Conservation (phyloP, 1,140 invertebrate genomes). For the Parasteatoda tepidariorum region DNA sequence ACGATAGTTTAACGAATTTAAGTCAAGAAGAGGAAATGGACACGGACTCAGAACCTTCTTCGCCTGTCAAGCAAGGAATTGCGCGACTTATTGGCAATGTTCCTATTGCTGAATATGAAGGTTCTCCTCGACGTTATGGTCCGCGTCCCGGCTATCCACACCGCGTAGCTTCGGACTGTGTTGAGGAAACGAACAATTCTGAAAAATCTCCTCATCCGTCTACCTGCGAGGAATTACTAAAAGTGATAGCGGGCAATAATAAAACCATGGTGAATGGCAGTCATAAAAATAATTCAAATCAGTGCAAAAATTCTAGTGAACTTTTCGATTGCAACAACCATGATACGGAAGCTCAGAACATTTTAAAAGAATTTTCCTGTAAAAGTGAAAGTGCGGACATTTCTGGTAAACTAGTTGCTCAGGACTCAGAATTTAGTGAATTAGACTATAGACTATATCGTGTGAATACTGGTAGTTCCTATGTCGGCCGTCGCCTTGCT, state of each 20-base stretch:
- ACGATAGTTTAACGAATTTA: slow-evolving; percentile 20
- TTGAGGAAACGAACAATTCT: neutral
- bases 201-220: slow-evolving; percentile 35
- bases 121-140: slow-evolving; percentile 88
- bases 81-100: slow-evolving; percentile 86
- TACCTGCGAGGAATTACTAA: slow-evolving; percentile 47
- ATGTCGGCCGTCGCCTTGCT: slow-evolving; percentile 83
- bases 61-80: slow-evolving; percentile 65
- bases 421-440: slow-evolving; percentile 74
- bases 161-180: slow-evolving; percentile 52
- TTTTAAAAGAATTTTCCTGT: slow-evolving; percentile 27
- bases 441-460: slow-evolving; percentile 85
- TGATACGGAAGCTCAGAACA: slow-evolving; percentile 32
- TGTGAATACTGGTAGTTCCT: slow-evolving; percentile 78
- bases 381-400: slow-evolving; percentile 26
- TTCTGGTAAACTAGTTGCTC: neutral
- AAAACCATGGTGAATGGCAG: slow-evolving; percentile 2
- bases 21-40: slow-evolving; percentile 53
- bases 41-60: slow-evolving; percentile 56
- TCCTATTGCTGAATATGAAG: slow-evolving; percentile 91
- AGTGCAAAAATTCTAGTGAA: slow-evolving; percentile 25
- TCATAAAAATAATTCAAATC: neutral
- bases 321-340: slow-evolving; percentile 18
- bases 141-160: slow-evolving; percentile 69
- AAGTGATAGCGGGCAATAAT: slow-evolving; percentile 49